These are phyloP conservation scores for Sebastes trivittatus DNA, from an alignment of 2,797 vertebrate genomes.

Conservation along the genomic window DNA sequence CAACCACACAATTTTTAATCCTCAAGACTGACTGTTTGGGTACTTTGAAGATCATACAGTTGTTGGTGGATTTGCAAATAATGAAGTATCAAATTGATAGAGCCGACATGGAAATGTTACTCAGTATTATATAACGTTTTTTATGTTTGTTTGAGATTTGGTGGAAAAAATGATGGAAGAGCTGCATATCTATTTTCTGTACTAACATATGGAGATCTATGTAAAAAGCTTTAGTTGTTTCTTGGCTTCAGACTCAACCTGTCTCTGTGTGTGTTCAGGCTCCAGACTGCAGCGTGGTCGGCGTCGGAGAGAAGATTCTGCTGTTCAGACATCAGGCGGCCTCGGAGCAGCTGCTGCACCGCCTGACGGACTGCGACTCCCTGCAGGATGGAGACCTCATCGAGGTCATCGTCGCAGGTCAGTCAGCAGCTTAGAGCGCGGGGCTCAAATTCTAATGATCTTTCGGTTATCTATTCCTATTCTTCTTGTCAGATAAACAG, in stretches of 20 bases:
- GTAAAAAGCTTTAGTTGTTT: background rate
- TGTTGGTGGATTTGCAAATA: no score
- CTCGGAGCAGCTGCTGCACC: constrained; percentile 68
- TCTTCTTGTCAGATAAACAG: background rate
- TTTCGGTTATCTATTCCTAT: background rate
- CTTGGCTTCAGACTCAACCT: background rate
- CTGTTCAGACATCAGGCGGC: constrained; percentile 77
- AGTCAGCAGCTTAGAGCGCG: background rate
- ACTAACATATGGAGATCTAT: background rate
- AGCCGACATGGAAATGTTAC: no score
- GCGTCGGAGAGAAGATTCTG: constrained; percentile 74
- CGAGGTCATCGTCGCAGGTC: constrained; percentile 79
- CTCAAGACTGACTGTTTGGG: no score
- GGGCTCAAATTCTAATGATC: background rate
- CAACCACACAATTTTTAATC: no score
- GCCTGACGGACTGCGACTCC: constrained; percentile 63
- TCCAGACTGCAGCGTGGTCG: constrained; percentile 73
- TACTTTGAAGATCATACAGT: no score
- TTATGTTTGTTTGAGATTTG: background rate
- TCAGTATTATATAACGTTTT: background rate
- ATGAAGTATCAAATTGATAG: no score
- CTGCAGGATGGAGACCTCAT: constrained; percentile 81
- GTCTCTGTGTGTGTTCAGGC: constrained; percentile 61
- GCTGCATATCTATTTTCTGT: background rate
- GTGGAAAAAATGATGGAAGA: background rate